These are phyloP conservation scores for Caenorhabditis sp. DNA, from an alignment of 2,888 invertebrate genomes.

Conservation along the genomic window DNA sequence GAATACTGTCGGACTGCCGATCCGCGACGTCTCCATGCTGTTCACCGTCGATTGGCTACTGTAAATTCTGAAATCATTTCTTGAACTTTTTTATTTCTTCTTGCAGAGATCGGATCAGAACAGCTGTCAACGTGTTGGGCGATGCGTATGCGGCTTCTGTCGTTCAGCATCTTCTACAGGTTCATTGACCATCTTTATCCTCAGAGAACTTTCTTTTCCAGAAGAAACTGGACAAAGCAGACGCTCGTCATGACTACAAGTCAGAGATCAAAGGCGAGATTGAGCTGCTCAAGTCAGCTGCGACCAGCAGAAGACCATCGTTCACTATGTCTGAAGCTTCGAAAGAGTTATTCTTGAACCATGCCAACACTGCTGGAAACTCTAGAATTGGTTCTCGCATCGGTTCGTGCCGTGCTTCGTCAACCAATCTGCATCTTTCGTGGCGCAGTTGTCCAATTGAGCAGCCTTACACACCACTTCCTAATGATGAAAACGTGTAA, in stretches of 20 bases:
- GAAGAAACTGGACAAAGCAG: slow-evolving; percentile 74
- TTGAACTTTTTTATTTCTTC: neutral
- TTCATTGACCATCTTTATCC: neutral
- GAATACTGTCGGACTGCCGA: slow-evolving; percentile 87
- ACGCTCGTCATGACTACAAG: slow-evolving; percentile 74
- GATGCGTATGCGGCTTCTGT: slow-evolving; percentile 80
- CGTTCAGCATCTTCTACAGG: slow-evolving; percentile 75
- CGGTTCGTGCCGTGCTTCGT: slow-evolving; percentile 66
- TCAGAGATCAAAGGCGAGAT: slow-evolving; percentile 79
- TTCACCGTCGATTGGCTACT: slow-evolving; percentile 88
- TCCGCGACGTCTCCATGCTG: slow-evolving; percentile 87
- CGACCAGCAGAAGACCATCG: slow-evolving; percentile 73
- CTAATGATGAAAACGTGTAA: slow-evolving; percentile 70
- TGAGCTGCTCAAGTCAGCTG: slow-evolving; percentile 75
- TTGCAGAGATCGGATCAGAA: slow-evolving; percentile 80
- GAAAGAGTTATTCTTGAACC: slow-evolving; percentile 52
- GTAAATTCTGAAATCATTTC: slow-evolving; percentile 83
- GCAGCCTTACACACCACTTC: slow-evolving; percentile 67
- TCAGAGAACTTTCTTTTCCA: slow-evolving; percentile 11
- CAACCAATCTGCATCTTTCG: slow-evolving; percentile 56
- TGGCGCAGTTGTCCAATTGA: slow-evolving; percentile 66
- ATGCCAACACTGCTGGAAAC: slow-evolving; percentile 60
- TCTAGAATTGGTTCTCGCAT: slow-evolving; percentile 60
- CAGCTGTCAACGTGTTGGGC: slow-evolving; percentile 80
- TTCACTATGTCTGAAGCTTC: slow-evolving; percentile 63